Conservation (phyloP, 2,797 vertebrate species). For the Knipowitschia caucasica region DNA sequence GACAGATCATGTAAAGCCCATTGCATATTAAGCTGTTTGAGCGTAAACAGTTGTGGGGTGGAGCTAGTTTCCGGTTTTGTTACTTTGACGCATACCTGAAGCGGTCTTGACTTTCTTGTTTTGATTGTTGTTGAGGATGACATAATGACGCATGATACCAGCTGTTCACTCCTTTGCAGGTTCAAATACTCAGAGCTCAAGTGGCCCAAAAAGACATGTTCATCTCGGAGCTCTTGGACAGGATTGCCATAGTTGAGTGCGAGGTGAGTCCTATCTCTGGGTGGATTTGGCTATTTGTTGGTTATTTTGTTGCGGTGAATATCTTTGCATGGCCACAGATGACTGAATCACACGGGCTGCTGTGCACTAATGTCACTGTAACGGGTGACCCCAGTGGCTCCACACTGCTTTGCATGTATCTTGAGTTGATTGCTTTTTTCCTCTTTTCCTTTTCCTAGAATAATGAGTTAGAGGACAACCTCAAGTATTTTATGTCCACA, state of each 20-base stretch:
- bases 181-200: constrained; percentile 84
- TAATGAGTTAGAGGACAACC: constrained; percentile 96
- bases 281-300: not conserved
- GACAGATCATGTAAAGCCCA: not conserved
- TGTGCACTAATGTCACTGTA: constrained; percentile 27
- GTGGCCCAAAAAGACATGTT: constrained; percentile 93
- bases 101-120: constrained; percentile 1
- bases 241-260: constrained; percentile 94
- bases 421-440: constrained; percentile 71
- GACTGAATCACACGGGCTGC: constrained; percentile 25
- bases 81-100: not conserved
- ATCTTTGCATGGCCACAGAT: constrained; percentile 37
- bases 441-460: constrained; percentile 84
- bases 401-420: constrained; percentile 56
- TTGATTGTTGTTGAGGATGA: not conserved
- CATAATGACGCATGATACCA: not conserved
- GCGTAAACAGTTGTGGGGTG: constrained; percentile 15
- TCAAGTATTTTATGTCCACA: constrained; percentile 89
- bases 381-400: constrained; percentile 23
- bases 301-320: constrained; percentile 19
- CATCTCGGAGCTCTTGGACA: constrained; percentile 93
- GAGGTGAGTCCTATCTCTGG: constrained; percentile 80
- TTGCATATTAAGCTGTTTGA: not conserved
- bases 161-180: constrained; percentile 66
- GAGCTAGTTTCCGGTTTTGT: not conserved